Conservation (phyloP, 2,797 vertebrate species). For the Molossus alvarezi region DNA sequence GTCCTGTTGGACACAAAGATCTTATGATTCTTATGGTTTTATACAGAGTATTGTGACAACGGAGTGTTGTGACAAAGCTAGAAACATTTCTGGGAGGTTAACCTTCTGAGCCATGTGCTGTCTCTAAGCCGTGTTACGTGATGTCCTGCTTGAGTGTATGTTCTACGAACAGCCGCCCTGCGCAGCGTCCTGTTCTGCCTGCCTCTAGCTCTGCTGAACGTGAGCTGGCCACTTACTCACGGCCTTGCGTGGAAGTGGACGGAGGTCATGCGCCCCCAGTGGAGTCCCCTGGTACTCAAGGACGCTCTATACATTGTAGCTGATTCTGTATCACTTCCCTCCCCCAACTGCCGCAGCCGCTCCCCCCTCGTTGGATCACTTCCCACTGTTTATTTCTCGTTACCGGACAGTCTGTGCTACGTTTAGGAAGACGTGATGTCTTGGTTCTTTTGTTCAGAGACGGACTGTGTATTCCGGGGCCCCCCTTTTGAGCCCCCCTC, state of each 20-base stretch:
- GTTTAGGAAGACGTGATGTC: background rate
- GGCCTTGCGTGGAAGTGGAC: background rate
- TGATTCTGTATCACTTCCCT: background rate
- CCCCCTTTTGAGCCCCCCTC: background rate
- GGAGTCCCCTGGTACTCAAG: background rate
- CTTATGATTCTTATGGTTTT: background rate
- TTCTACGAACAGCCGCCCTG: accelerated
- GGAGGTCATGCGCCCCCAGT: no score
- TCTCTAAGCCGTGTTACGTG: background rate
- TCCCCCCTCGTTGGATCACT: background rate
- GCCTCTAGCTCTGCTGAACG: background rate
- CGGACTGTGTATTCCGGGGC: background rate
- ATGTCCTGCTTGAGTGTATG: background rate
- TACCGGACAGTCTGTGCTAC: background rate
- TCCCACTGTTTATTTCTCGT: background rate
- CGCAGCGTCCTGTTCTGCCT: background rate
- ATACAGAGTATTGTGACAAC: background rate
- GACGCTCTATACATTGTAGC: background rate
- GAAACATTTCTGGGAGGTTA: background rate
- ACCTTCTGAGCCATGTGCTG: background rate
- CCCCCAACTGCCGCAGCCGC: background rate
- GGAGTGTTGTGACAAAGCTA: background rate
- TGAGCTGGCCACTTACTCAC: background rate
- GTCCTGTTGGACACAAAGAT: background rate
- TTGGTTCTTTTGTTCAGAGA: background rate